Percentiles rank a stretch among this genome's conserved stretches.
These are phyloP conservation scores for Luffia ferchaultella DNA, from an alignment of 2,888 invertebrate species.

Conservation along the genomic window DNA sequence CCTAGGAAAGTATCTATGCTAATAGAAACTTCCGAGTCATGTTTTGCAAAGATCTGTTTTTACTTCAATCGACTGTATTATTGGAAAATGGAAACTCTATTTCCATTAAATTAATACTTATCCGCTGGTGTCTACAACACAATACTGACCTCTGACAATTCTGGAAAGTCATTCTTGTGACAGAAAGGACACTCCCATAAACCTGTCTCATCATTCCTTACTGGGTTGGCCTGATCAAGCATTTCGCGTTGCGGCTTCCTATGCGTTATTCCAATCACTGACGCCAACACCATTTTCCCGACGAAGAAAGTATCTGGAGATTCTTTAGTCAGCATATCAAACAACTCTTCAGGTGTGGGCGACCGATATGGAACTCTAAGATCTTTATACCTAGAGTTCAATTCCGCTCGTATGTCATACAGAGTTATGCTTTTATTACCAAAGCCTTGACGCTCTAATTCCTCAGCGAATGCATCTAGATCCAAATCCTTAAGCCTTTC, in stretches of 20 bases:
- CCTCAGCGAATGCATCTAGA: constrained; percentile 97
- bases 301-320: constrained; percentile 93
- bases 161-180: constrained; percentile 93
- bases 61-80: too few species aligned
- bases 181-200: constrained; percentile 99
- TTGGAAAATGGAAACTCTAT: too few species aligned
- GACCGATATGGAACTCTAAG: constrained; percentile 80
- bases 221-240: constrained; percentile 94
- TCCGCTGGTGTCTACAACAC: too few species aligned
- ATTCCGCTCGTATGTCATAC: constrained; percentile 95
- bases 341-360: constrained; percentile 86
- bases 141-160: constrained; percentile 78
- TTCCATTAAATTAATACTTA: too few species aligned
- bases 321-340: constrained; percentile 96
- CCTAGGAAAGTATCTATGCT: too few species aligned
- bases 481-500: constrained; percentile 95
- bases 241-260: constrained; percentile 93
- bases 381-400: constrained; percentile 94
- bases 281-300: constrained; percentile 84
- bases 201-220: constrained; percentile 92
- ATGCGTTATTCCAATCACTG: constrained; percentile 83
- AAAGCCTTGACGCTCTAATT: constrained; percentile 90
- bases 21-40: too few species aligned
- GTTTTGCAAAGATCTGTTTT: too few species aligned
- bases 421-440: constrained; percentile 93